Evolutionary conservation across 53 echinoderm and acorn worm species (phyloP).

Genomic region (Antedon mediterranea): DNA sequence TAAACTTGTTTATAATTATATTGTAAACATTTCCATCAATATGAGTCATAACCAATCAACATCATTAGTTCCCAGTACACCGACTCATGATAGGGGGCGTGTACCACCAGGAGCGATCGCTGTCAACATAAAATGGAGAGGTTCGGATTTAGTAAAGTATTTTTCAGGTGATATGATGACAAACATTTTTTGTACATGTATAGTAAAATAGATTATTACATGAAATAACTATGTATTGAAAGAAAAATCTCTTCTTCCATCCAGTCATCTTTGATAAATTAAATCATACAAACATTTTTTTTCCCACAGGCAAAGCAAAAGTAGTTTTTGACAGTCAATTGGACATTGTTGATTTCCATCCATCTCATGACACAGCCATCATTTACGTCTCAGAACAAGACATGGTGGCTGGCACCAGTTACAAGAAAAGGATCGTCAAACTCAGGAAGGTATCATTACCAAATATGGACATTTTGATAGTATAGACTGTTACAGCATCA

Average conservation of each 20-base stretch:
- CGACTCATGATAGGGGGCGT: constrained; percentile 49
- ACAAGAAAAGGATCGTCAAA: constrained; percentile 66
- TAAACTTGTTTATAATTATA: too few relatives aligned
- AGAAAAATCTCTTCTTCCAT: too few relatives aligned
- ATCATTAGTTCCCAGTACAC: constrained; percentile 29
- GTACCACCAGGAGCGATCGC: constrained; percentile 72
- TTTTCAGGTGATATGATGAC: constrained; percentile 49
- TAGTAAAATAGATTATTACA: too few relatives aligned
- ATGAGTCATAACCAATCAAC: not conserved
- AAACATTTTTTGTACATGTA: too few relatives aligned
- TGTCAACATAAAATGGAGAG: constrained; percentile 50
- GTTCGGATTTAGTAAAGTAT: constrained; percentile 42
- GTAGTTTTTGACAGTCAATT: constrained; percentile 53
- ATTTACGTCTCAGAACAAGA: constrained; percentile 74
- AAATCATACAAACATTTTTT: not conserved
- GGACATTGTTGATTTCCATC: constrained; percentile 81
- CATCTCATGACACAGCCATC: constrained; percentile 59
- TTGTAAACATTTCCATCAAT: too few relatives aligned
- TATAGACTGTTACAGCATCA: too few relatives aligned
- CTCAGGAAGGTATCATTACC: constrained; percentile 94
- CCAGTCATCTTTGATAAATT: too few relatives aligned
- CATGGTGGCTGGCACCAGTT: constrained; percentile 44
- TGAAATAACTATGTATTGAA: not conserved
- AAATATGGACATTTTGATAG: too few relatives aligned
- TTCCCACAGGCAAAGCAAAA: constrained; percentile 47